Conservation (phyloP, 2,113 vertebrate species). For the Syngnathus typhle region DNA sequence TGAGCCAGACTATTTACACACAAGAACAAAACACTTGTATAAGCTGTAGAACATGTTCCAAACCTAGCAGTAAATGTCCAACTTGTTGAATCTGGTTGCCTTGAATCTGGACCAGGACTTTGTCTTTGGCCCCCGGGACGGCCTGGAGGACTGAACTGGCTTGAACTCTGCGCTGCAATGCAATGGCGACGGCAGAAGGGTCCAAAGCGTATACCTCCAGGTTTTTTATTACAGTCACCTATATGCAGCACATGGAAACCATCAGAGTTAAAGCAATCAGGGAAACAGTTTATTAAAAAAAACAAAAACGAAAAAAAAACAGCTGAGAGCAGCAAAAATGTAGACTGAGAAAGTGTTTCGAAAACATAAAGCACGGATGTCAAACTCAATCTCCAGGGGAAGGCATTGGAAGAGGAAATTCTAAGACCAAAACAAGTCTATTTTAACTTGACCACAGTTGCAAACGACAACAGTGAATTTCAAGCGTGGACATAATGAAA, state of each 20-base stretch:
- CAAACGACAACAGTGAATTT: no score
- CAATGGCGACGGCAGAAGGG: constrained; percentile 73
- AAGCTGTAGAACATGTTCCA: constrained; percentile 23
- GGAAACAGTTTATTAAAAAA: not conserved
- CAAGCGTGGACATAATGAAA: no score
- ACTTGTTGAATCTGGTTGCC: constrained; percentile 90
- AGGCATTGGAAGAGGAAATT: not conserved
- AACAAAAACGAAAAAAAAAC: not conserved
- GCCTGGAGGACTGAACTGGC: constrained; percentile 81
- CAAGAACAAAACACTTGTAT: not conserved
- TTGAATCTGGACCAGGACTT: constrained; percentile 88
- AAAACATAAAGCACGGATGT: not conserved
- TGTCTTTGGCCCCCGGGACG: constrained; percentile 80
- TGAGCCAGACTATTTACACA: constrained; percentile 1
- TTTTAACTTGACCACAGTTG: not conserved
- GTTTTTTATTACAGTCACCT: constrained; percentile 94
- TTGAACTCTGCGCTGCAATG: constrained; percentile 84
- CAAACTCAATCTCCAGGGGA: not conserved
- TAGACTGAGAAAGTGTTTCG: not conserved
- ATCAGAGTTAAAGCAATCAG: not conserved
- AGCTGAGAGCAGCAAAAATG: not conserved
- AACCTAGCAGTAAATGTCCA: constrained; percentile 82
- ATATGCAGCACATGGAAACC: constrained; percentile 1
- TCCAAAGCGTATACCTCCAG: constrained; percentile 88
- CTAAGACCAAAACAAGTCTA: not conserved